Percentiles rank a stretch among this genome's conserved stretches.
Evolutionary conservation across 2,797 vertebrate genomes (phyloP).

Genomic region (Bryconaethiops microstoma): DNA sequence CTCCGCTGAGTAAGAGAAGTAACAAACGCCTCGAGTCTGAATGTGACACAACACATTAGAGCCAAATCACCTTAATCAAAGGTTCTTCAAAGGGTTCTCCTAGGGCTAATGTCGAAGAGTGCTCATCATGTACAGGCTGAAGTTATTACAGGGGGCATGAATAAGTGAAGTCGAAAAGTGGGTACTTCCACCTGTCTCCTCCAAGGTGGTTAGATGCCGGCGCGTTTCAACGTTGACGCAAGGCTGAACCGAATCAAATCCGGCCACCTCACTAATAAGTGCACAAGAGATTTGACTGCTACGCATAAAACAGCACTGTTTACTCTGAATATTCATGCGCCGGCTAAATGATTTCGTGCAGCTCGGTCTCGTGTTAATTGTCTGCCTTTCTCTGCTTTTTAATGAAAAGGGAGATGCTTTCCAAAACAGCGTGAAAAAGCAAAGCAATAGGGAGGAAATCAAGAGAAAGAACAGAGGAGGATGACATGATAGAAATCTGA

Average conservation of each 20-base stretch:
- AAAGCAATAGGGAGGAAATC: slow-evolving; percentile 14
- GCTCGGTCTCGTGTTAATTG: slow-evolving; percentile 68
- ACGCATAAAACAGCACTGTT: slow-evolving; percentile 69
- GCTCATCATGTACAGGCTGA: not conserved
- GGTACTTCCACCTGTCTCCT: slow-evolving; percentile 50
- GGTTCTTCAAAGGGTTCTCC: slow-evolving; percentile 1
- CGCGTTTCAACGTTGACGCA: slow-evolving; percentile 65
- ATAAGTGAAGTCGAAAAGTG: not conserved
- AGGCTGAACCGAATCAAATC: slow-evolving; percentile 66
- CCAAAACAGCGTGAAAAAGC: slow-evolving; percentile 18
- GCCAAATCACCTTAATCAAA: slow-evolving; percentile 16
- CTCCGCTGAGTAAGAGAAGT: not conserved
- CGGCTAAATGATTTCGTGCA: slow-evolving; percentile 67
- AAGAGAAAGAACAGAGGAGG: not conserved
- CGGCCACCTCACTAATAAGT: slow-evolving; percentile 74
- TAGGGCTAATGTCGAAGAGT: not conserved
- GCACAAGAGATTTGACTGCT: slow-evolving; percentile 76
- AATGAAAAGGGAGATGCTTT: slow-evolving; percentile 19
- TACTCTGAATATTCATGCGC: slow-evolving; percentile 79
- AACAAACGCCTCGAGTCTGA: slow-evolving; percentile 1
- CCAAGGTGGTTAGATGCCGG: slow-evolving; percentile 66
- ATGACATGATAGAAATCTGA: not conserved
- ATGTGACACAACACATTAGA: slow-evolving; percentile 2
- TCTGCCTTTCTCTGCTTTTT: slow-evolving; percentile 47
- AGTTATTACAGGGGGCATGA: not conserved